phyloP scores from a whole-genome alignment of 1,140 invertebrate species.

The Caenorhabditis briggsae region DNA sequence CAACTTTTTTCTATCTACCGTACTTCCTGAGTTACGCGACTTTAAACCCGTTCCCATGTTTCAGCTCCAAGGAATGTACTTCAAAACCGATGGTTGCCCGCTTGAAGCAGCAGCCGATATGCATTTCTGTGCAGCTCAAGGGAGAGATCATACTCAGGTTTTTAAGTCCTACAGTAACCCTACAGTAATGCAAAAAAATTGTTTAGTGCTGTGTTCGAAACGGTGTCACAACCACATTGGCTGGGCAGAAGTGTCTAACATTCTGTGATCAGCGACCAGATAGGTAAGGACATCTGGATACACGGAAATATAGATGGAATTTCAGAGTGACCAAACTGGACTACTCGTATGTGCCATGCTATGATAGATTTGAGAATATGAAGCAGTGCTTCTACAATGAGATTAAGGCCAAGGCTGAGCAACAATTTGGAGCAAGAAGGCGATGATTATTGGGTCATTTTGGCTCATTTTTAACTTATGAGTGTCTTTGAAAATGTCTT shows the following conservation, averaged over 20 bases:
- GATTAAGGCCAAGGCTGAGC: slow-evolving; percentile 60
- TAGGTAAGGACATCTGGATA: slow-evolving; percentile 38
- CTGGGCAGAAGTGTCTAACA: slow-evolving; percentile 65
- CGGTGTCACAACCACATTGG: slow-evolving; percentile 66
- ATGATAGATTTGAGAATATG: slow-evolving; percentile 69
- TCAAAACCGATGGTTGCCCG: slow-evolving; percentile 63
- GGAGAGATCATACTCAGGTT: slow-evolving; percentile 57
- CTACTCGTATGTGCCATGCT: slow-evolving; percentile 67
- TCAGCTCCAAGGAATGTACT: slow-evolving; percentile 64
- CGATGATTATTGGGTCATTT: not conserved
- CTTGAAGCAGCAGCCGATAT: slow-evolving; percentile 64
- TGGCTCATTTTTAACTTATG: too few species aligned
- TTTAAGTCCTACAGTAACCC: not conserved
- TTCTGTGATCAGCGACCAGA: slow-evolving; percentile 69
- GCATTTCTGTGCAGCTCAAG: slow-evolving; percentile 65
- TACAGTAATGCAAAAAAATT: not conserved
- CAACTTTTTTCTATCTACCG: not conserved
- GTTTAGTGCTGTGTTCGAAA: slow-evolving; percentile 63
- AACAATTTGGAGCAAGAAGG: slow-evolving; percentile 54
- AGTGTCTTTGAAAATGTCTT: too few species aligned
- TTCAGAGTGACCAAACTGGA: slow-evolving; percentile 66
- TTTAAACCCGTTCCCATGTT: not conserved
- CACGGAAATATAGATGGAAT: not conserved
- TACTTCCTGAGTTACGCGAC: too few species aligned
- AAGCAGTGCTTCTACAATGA: slow-evolving; percentile 68